phyloP scores from a whole-genome alignment of 2,797 vertebrate genomes.

The Xyrichtys novacula region DNA sequence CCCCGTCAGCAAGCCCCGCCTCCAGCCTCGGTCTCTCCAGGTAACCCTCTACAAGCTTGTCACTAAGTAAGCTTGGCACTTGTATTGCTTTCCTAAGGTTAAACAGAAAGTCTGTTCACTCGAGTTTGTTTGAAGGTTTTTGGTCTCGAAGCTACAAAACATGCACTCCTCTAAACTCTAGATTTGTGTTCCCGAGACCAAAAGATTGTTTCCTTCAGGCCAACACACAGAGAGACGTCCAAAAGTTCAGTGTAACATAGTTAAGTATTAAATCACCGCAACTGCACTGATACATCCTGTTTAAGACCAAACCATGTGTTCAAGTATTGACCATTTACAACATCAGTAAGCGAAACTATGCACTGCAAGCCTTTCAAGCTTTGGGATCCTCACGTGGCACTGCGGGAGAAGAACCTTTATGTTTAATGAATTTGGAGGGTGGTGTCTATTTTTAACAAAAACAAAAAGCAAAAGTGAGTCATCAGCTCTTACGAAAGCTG shows the following conservation, averaged over 20 bases:
- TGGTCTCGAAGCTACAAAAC: neutral
- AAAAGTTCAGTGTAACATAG: neutral
- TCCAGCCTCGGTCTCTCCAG: constrained; percentile 93
- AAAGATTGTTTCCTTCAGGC: neutral
- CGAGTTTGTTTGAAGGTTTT: neutral
- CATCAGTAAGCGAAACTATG: neutral
- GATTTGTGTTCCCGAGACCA: constrained; percentile 1
- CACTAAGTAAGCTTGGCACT: constrained; percentile 9
- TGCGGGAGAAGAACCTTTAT: neutral
- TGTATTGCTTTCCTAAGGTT: neutral
- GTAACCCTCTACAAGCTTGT: constrained; percentile 71
- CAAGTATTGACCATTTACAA: neutral
- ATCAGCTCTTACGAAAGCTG: neutral
- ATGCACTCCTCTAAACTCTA: neutral
- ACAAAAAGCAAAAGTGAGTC: neutral
- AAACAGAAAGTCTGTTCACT: neutral
- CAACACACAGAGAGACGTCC: neutral
- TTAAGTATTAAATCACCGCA: constrained; percentile 10
- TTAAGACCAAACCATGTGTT: neutral
- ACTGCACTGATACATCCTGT: neutral
- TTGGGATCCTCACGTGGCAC: neutral
- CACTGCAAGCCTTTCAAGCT: neutral
- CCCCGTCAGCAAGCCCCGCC: constrained; percentile 91
- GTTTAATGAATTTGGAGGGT: neutral
- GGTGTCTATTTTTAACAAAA: neutral